Conservation (phyloP, 2,888 invertebrate genomes). For the Hybos culiciformis region DNA sequence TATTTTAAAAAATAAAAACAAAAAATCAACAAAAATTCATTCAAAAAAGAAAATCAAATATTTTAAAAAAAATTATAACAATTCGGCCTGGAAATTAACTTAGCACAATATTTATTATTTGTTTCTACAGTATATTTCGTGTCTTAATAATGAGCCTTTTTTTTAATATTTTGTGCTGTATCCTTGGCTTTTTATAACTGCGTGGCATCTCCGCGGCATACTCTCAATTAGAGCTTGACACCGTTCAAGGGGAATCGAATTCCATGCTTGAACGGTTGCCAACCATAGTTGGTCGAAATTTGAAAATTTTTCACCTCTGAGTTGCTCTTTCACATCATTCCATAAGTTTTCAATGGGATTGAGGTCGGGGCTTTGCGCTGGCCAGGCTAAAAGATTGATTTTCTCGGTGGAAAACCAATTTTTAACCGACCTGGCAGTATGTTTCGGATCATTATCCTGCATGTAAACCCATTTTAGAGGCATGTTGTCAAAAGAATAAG, state of each 20-base stretch:
- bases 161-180: background rate
- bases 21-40: too few species aligned
- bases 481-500: constrained; percentile 1
- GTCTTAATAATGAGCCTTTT: too few species aligned
- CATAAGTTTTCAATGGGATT: constrained; percentile 9
- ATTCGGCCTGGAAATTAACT: too few species aligned
- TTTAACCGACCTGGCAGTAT: constrained; percentile 7
- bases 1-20: too few species aligned
- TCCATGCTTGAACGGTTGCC: constrained; percentile 3
- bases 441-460: constrained; percentile 10
- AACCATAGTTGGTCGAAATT: background rate
- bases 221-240: background rate
- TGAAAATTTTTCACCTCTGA: background rate
- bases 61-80: too few species aligned
- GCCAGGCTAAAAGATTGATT: constrained; percentile 4
- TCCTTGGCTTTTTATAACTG: constrained; percentile 9
- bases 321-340: constrained; percentile 15
- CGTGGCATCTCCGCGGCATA: constrained; percentile 2
- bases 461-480: constrained; percentile 1
- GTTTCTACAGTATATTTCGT: too few species aligned
- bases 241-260: background rate
- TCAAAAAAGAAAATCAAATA: too few species aligned
- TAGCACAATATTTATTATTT: too few species aligned
- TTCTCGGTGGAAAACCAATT: background rate
- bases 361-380: constrained; percentile 6